Percentiles rank a stretch among this genome's conserved stretches.
phyloP scores from a whole-genome alignment of 2,797 vertebrate species.

The Lithobates sylvaticus region DNA sequence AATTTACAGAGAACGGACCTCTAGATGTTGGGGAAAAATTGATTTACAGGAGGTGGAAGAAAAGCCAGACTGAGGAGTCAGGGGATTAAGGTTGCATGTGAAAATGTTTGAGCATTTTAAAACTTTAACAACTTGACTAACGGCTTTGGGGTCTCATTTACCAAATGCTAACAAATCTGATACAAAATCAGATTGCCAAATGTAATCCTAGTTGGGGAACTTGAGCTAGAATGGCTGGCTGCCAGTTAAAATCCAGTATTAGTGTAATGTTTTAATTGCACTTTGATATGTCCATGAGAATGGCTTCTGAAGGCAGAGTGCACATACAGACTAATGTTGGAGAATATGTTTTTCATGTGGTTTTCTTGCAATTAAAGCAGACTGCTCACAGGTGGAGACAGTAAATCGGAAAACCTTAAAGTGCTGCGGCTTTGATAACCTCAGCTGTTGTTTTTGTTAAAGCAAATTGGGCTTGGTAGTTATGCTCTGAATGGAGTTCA shows the following conservation, averaged over 20 bases:
- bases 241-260: slow-evolving; percentile 57
- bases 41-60: slow-evolving; percentile 58
- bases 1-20: slow-evolving; percentile 50
- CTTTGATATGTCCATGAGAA: slow-evolving; percentile 64
- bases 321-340: slow-evolving; percentile 49
- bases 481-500: slow-evolving; percentile 36
- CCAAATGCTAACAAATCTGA: slow-evolving; percentile 58
- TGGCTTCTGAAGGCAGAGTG: slow-evolving; percentile 34
- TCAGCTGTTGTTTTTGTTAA: slow-evolving; percentile 69
- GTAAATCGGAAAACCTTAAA: slow-evolving; percentile 68
- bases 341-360: slow-evolving; percentile 35
- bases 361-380: slow-evolving; percentile 64
- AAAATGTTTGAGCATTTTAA: slow-evolving; percentile 60
- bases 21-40: slow-evolving; percentile 54
- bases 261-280: slow-evolving; percentile 55
- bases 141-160: slow-evolving; percentile 52
- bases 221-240: slow-evolving; percentile 47
- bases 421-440: slow-evolving; percentile 70
- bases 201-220: slow-evolving; percentile 58
- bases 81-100: slow-evolving; percentile 59
- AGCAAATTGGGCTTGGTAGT: slow-evolving; percentile 52
- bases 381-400: slow-evolving; percentile 64
- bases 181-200: slow-evolving; percentile 57
- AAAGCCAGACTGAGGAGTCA: slow-evolving; percentile 53
- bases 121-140: slow-evolving; percentile 45